These are phyloP conservation scores for Microctonus aethiopoides DNA, from an alignment of 2,888 invertebrate species.

Conservation along the genomic window DNA sequence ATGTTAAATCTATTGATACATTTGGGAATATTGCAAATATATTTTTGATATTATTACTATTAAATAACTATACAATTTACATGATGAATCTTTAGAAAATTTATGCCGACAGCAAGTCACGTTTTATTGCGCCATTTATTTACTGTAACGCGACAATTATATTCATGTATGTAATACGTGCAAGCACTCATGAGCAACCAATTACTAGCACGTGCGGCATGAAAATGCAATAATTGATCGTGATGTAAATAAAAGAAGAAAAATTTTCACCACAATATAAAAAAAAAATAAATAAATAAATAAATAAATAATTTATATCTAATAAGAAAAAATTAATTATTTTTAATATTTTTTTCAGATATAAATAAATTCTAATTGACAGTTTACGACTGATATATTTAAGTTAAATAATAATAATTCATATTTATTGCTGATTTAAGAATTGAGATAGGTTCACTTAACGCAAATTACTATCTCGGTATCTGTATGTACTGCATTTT, in stretches of 20 bases:
- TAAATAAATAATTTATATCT: too few relatives aligned
- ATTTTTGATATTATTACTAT: not conserved
- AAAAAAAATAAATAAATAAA: not conserved
- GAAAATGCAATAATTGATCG: not conserved
- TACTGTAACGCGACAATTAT: not conserved
- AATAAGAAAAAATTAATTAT: too few relatives aligned
- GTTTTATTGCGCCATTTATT: constrained; percentile 1
- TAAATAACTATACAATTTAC: not conserved
- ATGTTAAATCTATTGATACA: not conserved
- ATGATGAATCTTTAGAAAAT: not conserved
- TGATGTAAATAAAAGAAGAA: not conserved
- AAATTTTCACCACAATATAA: not conserved
- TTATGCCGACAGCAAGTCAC: not conserved
- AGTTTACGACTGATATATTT: too few relatives aligned
- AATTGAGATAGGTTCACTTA: constrained; percentile 17
- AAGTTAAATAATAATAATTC: constrained; percentile 16
- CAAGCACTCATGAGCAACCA: not conserved
- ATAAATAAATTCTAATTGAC: too few relatives aligned
- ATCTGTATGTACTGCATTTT: constrained; percentile 32
- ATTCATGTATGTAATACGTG: constrained; percentile 2
- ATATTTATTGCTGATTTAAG: constrained; percentile 11
- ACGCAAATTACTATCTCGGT: constrained; percentile 25
- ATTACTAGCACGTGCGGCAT: not conserved
- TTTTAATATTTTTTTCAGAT: too few relatives aligned
- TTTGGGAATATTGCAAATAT: not conserved